Base-by-base conservation (phyloP, 2,797 vertebrate species). In the Sparidentex hasta region DNA sequence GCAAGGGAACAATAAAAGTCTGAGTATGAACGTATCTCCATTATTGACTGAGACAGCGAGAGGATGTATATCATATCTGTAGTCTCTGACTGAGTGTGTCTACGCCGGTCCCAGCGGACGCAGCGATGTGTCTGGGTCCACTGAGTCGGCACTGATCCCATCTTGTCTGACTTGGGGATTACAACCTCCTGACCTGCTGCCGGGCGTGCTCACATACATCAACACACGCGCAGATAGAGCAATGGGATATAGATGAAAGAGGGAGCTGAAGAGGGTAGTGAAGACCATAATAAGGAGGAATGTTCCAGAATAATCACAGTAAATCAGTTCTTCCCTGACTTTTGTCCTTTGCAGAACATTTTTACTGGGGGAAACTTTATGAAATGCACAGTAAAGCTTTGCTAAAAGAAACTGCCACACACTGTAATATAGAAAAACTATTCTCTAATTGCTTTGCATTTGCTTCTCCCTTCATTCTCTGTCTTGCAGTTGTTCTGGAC, bases 111-210 rank as follows among this genome's bases (percentile, higher is more conserved):
- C 58, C 57, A 58, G 63, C 3, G 72, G 85, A 86, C 65, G 3
- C 58, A 13, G 62, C 78, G 20, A 54, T 76, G 76, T 82, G 84
- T 90, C 66, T 74, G 76, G 67, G 83, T 80, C 82, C 83, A 85
- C 65, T 81, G 81, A 87, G 65, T 79, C 76, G 79, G 85, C 85
- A 84, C 83, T 84, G 89, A 90, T 91, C 86, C 87, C 79, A 88
- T 90, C 83, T 81, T 43, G 79, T 89, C 87, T 91, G 85, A 86
- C 85, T 82, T 75, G 70, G 75, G 88, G 85, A 88, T 86, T 86
- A 81, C 58, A 85, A 86, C 82, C 87, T 82, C 71, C 68, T 90
- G 90, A 90, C 84, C 83, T 74, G 64, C 74, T 84, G 83, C 67
- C 50, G 50, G 65, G 50, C 2, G 13, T 18, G 41, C 50, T 65